Conservation (phyloP, 1,140 invertebrate genomes). For the Cotesia chilonis region DNA sequence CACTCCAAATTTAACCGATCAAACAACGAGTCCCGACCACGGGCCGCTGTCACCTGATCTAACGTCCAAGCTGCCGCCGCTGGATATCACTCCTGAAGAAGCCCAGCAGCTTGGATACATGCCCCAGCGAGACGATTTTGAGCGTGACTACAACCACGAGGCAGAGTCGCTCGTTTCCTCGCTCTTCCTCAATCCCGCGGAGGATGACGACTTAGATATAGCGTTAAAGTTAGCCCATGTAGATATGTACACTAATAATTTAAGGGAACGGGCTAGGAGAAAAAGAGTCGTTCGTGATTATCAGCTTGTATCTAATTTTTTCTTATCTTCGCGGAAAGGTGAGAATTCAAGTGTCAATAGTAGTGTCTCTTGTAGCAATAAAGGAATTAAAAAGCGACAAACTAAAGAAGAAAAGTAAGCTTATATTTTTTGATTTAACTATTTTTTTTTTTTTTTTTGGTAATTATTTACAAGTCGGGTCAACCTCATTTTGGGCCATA, state of each 20-base stretch:
- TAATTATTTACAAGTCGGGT: not conserved
- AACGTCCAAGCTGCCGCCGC: conserved; percentile 75
- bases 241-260: conserved; percentile 86
- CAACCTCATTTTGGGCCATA: no score
- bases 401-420: conserved; percentile 79
- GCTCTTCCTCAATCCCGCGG: conserved; percentile 76
- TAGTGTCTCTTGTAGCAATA: conserved; percentile 28
- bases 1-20: conserved; percentile 73
- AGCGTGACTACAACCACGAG: conserved; percentile 92
- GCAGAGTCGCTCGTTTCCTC: conserved; percentile 89
- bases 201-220: conserved; percentile 90
- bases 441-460: not conserved
- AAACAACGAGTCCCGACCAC: conserved; percentile 80
- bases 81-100: conserved; percentile 84
- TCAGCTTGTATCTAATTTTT: conserved; percentile 84
- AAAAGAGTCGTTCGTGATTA: conserved; percentile 89
- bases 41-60: conserved; percentile 82
- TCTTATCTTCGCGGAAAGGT: conserved; percentile 68
- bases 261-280: conserved; percentile 84
- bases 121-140: conserved; percentile 95
- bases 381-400: conserved; percentile 70
- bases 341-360: not conserved
- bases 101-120: conserved; percentile 93
- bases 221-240: conserved; percentile 74
- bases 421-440: conserved; percentile 11